Base-by-base conservation (phyloP, 2,888 invertebrate species). In the Ceramica pisi region DNA sequence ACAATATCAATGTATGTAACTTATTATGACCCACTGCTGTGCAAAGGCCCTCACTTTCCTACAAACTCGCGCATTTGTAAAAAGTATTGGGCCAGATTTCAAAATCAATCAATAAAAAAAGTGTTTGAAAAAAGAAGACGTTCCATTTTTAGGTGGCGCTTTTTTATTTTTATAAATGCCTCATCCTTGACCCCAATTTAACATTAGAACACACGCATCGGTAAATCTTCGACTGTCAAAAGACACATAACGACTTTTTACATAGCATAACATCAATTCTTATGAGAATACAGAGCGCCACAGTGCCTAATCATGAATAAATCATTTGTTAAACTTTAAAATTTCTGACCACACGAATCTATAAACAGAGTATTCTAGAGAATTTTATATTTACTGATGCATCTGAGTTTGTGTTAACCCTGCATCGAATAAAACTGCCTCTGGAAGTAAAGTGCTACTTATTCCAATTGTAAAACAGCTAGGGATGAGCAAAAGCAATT, bases 291-390 rank as follows among this genome's bases (percentile, higher is more conserved):
- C n/a, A 44, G 38, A 35, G 55, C 64, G 64, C 67, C 61, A 41
- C 51, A 26, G 10, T 38, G 9, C 71, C 26, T 62, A 55, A 67
- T 51, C 72, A 78, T 82, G 65, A 82, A 80, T 80, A 72, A 78
- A 66, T 44, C 78, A 78, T 78, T 41, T 10, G 64, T n/a, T 67
- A 65, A 41, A 21, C 50, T 78, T 59, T 56, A 66, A 48, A 68
- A 53, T 64, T 76, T n/a, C 48, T 65, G 14, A n/a, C 46, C 41
- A 73, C 46, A 56, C 19, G 41, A 51, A 62, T 48, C 12, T 41
- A 19, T 64, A 55, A 64, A 57, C n/a, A 61, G 44, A 70, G 67
- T 71, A 55, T 55, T 67, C 61, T 21, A 71, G 21, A 55, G 21
- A 61, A 44, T 16, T 71, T 57, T 0, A 60, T 55, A 44, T 78